Conservation (phyloP, 2,888 invertebrate species). For the Meta bourneti region DNA sequence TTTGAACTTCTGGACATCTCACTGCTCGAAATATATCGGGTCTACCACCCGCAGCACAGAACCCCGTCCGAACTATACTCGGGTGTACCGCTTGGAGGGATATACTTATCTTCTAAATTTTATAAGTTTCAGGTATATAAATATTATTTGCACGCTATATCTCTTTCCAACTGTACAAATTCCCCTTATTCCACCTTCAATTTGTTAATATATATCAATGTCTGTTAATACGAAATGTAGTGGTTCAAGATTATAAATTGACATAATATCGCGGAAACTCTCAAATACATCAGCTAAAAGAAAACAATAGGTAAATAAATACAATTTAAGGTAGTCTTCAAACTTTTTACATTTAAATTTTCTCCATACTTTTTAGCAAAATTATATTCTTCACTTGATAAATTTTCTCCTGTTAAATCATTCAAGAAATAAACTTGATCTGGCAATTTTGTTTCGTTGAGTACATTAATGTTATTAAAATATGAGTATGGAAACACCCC, state of each 20-base stretch:
- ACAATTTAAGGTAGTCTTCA: constrained; percentile 17
- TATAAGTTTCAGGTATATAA: constrained; percentile 14
- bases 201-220: too few relatives aligned
- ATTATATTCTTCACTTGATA: not conserved
- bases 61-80: too few relatives aligned
- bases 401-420: not conserved
- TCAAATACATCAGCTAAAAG: not conserved
- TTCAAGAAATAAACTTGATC: not conserved
- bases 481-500: constrained; percentile 20
- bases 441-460: not conserved
- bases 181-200: constrained; percentile 2
- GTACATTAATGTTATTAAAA: not conserved
- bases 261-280: not conserved
- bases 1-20: too few relatives aligned
- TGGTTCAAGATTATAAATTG: not conserved
- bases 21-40: too few relatives aligned
- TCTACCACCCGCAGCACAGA: too few relatives aligned
- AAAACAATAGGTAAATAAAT: constrained; percentile 18
- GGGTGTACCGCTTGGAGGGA: too few relatives aligned
- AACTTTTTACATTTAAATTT: constrained; percentile 3
- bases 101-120: not conserved
- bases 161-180: constrained; percentile 8
- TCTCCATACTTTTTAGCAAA: not conserved
- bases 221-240: not conserved
- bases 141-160: not conserved